Conservation (phyloP, 30 jellyfish, hydroid and myxozoan species). For the Hydractinia symbiolongicarpus region DNA sequence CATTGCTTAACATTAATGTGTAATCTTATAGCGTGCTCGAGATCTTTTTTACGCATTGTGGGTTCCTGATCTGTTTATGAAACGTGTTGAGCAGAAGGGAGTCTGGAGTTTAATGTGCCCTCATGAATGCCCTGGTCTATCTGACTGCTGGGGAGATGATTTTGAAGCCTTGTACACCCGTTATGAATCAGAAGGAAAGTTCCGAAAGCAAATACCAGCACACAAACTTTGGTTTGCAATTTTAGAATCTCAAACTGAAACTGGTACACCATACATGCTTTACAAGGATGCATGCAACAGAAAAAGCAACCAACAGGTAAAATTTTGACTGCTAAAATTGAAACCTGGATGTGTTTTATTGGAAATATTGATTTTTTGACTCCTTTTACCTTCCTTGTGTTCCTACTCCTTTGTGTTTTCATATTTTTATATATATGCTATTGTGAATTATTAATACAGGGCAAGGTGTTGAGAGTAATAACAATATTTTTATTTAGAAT, state of each 20-base stretch:
- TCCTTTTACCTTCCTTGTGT: neutral
- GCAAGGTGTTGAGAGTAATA: neutral
- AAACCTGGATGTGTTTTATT: neutral
- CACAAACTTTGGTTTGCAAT: constrained; percentile 95
- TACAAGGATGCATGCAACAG: constrained; percentile 96
- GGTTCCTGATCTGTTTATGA: constrained; percentile 96
- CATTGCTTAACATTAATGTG: no score
- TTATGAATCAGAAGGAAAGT: constrained; percentile 74
- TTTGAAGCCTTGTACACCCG: constrained; percentile 74
- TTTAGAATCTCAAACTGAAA: constrained; percentile 87
- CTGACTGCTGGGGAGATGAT: constrained; percentile 94
- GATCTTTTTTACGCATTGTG: constrained; percentile 87
- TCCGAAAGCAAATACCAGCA: constrained; percentile 68
- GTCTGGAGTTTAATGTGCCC: constrained; percentile 97
- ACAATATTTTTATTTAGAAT: constrained; percentile 38
- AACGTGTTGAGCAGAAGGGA: constrained; percentile 72
- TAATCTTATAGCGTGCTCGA: constrained; percentile 59
- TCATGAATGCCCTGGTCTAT: constrained; percentile 94
- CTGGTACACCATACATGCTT: constrained; percentile 97
- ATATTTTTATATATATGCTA: neutral
- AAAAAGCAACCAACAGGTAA: constrained; percentile 88
- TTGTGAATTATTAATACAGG: neutral
- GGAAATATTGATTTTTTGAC: neutral
- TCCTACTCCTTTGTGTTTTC: neutral
- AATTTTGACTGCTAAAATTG: neutral